A percentile compares a stretch with the other conserved stretches of the same genome.
Conservation (phyloP, 2,113 vertebrate species). For the Apus apus region DNA sequence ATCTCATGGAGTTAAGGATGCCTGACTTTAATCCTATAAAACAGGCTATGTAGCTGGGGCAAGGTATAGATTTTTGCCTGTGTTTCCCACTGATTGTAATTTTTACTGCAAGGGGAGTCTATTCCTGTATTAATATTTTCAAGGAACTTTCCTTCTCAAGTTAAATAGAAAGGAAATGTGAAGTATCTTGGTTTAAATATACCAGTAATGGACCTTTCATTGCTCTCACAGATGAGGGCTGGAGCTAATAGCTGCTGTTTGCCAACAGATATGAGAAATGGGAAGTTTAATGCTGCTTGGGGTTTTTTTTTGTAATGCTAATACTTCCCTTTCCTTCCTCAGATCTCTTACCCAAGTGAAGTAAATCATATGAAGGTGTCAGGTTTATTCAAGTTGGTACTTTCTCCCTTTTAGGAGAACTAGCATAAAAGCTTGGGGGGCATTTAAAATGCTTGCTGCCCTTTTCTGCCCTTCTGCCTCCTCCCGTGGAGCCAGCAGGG, state of each 20-base stretch:
- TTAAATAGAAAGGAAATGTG: not conserved
- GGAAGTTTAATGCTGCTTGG: not conserved
- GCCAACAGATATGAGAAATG: not conserved
- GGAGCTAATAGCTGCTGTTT: not conserved
- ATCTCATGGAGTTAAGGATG: not conserved
- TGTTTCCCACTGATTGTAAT: not conserved
- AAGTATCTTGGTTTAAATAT: not conserved
- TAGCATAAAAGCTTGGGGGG: not conserved
- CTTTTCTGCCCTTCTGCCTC: not conserved
- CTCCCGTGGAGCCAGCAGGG: not conserved
- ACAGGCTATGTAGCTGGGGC: not conserved
- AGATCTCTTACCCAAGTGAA: slow-evolving; percentile 54
- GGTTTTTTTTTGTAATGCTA: not conserved
- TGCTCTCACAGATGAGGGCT: not conserved
- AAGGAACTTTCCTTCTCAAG: not conserved
- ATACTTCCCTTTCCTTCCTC: slow-evolving; percentile 29
- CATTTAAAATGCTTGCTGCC: not conserved
- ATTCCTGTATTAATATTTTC: not conserved
- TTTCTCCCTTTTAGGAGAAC: not conserved
- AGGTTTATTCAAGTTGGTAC: not conserved
- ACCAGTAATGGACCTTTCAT: not conserved
- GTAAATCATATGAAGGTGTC: slow-evolving; percentile 66
- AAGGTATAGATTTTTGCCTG: not conserved
- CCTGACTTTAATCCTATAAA: not conserved
- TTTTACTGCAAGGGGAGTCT: not conserved